Evolutionary conservation across 2,113 vertebrate genomes (phyloP).

Genomic region (Gallinago jamesoni): DNA sequence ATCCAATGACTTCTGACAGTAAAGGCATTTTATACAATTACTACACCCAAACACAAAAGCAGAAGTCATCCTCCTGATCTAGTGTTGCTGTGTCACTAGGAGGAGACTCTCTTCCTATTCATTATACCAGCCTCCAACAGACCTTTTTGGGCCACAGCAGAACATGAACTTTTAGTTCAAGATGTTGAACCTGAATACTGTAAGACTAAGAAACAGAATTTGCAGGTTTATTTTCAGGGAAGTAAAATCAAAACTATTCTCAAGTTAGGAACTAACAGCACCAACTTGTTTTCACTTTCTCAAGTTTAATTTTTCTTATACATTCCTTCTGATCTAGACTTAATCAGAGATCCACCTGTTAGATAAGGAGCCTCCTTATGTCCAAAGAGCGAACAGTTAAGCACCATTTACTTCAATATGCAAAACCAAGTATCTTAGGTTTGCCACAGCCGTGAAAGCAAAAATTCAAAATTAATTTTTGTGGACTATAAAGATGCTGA

Average conservation of each 20-base stretch:
- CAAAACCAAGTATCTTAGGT: background rate
- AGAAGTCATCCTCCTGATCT: background rate
- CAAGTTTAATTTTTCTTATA: background rate
- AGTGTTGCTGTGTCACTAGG: background rate
- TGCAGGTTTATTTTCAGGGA: background rate
- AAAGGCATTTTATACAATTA: background rate
- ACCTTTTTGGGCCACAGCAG: background rate
- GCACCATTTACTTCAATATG: background rate
- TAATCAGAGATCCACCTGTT: background rate
- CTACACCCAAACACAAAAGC: background rate
- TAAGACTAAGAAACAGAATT: background rate
- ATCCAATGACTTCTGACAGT: background rate
- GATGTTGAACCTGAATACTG: background rate
- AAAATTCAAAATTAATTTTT: background rate
- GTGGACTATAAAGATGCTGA: background rate
- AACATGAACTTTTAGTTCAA: background rate
- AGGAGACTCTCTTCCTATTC: background rate
- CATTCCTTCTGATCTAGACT: background rate
- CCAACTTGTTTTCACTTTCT: background rate
- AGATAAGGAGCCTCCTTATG: background rate
- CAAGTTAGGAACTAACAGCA: background rate
- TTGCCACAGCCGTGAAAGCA: background rate
- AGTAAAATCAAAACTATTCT: background rate
- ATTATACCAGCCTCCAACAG: background rate
- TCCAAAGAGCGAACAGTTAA: background rate